Percentiles rank a stretch among this genome's conserved stretches.
phyloP scores from a whole-genome alignment of 2,113 vertebrate species.

The Jacana jacana region DNA sequence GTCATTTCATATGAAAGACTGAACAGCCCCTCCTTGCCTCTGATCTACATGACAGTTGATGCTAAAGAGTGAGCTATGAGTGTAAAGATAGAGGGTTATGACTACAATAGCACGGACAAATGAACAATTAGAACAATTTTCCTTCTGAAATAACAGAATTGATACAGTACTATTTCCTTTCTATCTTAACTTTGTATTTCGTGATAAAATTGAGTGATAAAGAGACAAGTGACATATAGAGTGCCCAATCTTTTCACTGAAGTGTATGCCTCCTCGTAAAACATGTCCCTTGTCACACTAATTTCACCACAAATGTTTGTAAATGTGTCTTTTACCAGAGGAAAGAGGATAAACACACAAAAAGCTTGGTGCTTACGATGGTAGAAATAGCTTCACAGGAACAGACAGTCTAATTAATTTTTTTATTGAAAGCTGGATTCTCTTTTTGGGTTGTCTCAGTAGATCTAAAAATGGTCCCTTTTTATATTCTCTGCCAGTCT shows the following conservation, averaged over 20 bases:
- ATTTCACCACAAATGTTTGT: not conserved
- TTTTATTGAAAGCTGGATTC: not conserved
- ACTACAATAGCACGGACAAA: not conserved
- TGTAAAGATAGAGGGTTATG: not conserved
- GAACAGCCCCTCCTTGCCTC: not conserved
- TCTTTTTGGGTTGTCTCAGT: not conserved
- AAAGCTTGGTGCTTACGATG: not conserved
- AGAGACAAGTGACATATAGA: not conserved
- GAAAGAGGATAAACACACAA: not conserved
- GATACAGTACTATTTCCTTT: not conserved
- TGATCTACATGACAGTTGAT: not conserved
- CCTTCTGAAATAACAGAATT: not conserved
- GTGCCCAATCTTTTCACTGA: not conserved
- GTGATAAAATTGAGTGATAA: not conserved
- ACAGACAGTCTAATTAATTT: not conserved
- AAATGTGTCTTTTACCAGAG: not conserved
- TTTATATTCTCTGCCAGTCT: not conserved
- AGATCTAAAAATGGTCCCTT: not conserved
- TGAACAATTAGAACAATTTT: not conserved
- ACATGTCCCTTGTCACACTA: not conserved
- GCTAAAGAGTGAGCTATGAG: not conserved
- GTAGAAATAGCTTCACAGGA: not conserved
- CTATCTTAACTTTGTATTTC: not conserved
- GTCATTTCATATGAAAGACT: not conserved
- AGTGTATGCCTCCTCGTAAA: not conserved